phyloP scores from a whole-genome alignment of 1,140 invertebrate species.

The Atta colombica region DNA sequence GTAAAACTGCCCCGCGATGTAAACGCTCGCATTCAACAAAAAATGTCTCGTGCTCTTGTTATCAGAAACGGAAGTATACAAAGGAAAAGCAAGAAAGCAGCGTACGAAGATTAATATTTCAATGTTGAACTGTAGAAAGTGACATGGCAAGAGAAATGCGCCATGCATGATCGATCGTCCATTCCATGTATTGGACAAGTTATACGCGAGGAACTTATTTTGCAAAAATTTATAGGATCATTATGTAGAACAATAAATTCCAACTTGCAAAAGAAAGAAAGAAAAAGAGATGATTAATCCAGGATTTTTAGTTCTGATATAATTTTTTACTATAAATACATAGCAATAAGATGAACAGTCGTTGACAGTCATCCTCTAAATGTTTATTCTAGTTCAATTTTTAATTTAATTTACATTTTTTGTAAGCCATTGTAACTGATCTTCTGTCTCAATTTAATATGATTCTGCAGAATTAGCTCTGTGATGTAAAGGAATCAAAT shows the following conservation, averaged over 20 bases:
- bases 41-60: slow-evolving; percentile 17
- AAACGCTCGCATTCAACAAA: slow-evolving; percentile 15
- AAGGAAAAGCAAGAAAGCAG: slow-evolving; percentile 28
- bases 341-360: background rate
- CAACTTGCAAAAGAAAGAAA: background rate
- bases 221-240: slow-evolving; percentile 2
- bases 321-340: background rate
- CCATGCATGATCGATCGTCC: slow-evolving; percentile 33
- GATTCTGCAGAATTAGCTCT: background rate
- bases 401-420: background rate
- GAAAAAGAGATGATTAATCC: background rate
- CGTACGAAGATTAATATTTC: slow-evolving; percentile 50
- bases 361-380: background rate
- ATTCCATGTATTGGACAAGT: background rate
- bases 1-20: slow-evolving; percentile 2
- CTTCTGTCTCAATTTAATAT: background rate
- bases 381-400: background rate
- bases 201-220: slow-evolving; percentile 4
- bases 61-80: slow-evolving; percentile 22
- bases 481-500: background rate
- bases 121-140: slow-evolving; percentile 28
- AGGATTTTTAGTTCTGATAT: background rate
- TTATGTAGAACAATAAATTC: background rate
- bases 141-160: slow-evolving; percentile 25
- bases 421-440: background rate